These are phyloP conservation scores for Drosophila albomicans DNA, from an alignment of 1,140 invertebrate genomes.

Conservation along the genomic window DNA sequence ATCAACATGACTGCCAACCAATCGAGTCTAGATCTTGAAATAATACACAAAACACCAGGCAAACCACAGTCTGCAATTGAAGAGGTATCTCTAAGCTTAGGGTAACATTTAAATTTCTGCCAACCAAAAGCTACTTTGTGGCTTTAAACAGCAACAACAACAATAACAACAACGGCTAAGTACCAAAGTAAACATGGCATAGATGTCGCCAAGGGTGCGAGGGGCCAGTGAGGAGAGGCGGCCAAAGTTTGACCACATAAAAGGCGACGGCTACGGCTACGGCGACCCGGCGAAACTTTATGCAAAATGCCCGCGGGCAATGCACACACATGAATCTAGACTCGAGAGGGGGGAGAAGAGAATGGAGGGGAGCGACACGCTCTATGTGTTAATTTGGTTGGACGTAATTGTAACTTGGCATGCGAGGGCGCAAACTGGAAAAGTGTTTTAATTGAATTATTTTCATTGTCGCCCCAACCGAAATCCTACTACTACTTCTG, in stretches of 20 bases:
- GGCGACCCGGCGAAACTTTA: constrained; percentile 54
- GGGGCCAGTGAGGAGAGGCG: background rate
- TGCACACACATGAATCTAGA: constrained; percentile 43
- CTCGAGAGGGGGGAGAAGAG: background rate
- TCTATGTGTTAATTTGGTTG: constrained; percentile 81
- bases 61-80: constrained; percentile 28
- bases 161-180: constrained; percentile 58
- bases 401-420: constrained; percentile 81
- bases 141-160: constrained; percentile 68
- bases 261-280: constrained; percentile 41
- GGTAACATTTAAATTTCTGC: constrained; percentile 67
- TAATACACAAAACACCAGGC: constrained; percentile 67
- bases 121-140: constrained; percentile 70
- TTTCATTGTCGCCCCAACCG: constrained; percentile 76
- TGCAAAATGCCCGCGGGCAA: constrained; percentile 64
- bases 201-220: constrained; percentile 59
- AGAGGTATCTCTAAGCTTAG: constrained; percentile 34
- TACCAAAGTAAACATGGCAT: constrained; percentile 78
- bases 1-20: constrained; percentile 50
- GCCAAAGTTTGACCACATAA: constrained; percentile 63
- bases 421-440: constrained; percentile 72
- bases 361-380: background rate
- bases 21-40: constrained; percentile 61
- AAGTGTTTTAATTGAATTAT: constrained; percentile 84
- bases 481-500: constrained; percentile 36